Evolutionary conservation across 1,140 invertebrate species (phyloP), one percentile per base, ranked within the genome.

Genomic region (Procambarus clarkii): DNA sequence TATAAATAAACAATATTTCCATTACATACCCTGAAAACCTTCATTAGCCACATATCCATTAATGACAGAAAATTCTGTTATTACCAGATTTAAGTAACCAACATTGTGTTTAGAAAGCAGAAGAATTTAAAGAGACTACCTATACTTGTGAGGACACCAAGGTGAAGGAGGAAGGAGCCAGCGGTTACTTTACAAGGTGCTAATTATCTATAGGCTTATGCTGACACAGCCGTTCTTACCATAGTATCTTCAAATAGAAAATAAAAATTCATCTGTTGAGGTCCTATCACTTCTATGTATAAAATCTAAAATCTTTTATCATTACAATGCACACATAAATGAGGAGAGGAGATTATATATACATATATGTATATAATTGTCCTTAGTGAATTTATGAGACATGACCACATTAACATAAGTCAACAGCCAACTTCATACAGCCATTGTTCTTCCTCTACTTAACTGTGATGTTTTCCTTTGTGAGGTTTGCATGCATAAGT

Each of bases 241-340:
- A 80, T 86, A 85, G 76, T 80, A 84, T 74, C 64, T 84, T 91
- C 54, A 86, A 85, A 91, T 91, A 91, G 82, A 91, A 91, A 91
- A 91, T 86, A 91, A 90, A 90, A 91, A 91, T 91, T 79, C 83
- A 82, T 89, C 87, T 89, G 64, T 91, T 85, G 74, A 84, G 77
- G 82, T 80, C 89, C 76, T 85, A 84, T 77, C 77, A 58, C 45
- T 85, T 84, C 89, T 91, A 91, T 85, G 89, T 86, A 91, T 91
- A 91, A 91, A 91, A 91, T 91, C 89, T 91, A 91, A 83, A 91
- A 84, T 85, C 83, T 91, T 91, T 91, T 91, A 78, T 91, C 71
- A 91, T 85, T 90, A 90, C 77, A 91, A 91, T 80, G 83, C 82
- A 88, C 78, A 88, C 79, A 88, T 77, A 88, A 34, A 88, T 83